Evolutionary conservation across 2,888 invertebrate species (phyloP), one percentile per base, ranked within the genome.

Genomic region (Cylindroiulus punctatus): DNA sequence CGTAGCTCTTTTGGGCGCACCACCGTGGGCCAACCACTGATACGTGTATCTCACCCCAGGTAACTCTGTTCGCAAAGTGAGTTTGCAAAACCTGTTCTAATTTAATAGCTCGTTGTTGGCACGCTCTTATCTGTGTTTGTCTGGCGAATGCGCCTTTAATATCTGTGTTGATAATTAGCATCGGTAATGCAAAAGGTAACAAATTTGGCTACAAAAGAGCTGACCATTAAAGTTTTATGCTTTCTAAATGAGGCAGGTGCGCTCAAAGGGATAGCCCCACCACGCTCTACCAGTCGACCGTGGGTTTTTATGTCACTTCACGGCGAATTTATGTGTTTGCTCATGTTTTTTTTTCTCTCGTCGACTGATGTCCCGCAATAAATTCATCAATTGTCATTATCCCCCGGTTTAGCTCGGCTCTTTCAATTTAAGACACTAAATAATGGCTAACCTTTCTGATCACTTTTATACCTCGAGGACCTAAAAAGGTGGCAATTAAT

Each of bases 381-480:
- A 57, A 57, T 57, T 12, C 57, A 57, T 57, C 57, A 57, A 57
- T 57, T 57, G 57, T 57, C 57, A 57, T 57, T 57, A 57, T 57
- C 57, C 5, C n/a, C n/a, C n/a, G 22, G 57, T 22, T 47, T 57
- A 57, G n/a, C n/a, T n/a, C 12, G 4, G 57, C n/a, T 19, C 57
- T 57, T 57, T 57, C 19, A 7, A n/a, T n/a, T 22, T 19, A n/a
- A 57, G 57, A 47, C 47, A 57, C 7, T 57, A n/a, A 57, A 14
- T 57, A 57, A 57, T 57, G 57, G 22, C 2, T 57, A 57, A 19
- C n/a, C n/a, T 57, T 57, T 57, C 14, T n/a, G 12, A n/a, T 57
- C 57, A 22, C 4, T 19, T 57, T 57, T 57, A n/a, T 57, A 2
- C n/a, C 3, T 57, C 57, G 2, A n/a, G 57, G 57, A 57, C 2